Evolutionary conservation across 2,797 vertebrate genomes (phyloP), one percentile per base, ranked within the genome.

Genomic region (Picus viridis): DNA sequence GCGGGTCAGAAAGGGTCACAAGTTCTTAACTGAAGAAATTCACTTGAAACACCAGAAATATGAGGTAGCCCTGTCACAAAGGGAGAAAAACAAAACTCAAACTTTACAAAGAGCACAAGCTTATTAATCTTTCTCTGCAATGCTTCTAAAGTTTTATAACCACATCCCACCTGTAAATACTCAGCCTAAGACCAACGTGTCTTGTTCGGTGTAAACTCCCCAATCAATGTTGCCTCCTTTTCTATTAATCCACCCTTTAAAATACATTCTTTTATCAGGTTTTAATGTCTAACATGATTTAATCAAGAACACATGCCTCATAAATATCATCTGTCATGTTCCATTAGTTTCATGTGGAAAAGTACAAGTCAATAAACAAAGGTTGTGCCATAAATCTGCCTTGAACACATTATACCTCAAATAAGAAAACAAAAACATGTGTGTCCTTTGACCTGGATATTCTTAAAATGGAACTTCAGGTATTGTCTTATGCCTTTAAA

Each of bases 291-390:
- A 97, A 97, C 97, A 97, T 98, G 97, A 98, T 98, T 97, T 98
- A 98, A 98, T 98, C 96, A 88, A 93, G 97, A 98, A 97, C 97
- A 98, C 95, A 98, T 98, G 98, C 96, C 96, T 97, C 97, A 98
- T 98, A 98, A 98, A 98, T 98, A 98, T 98, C 93, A 86, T 97
- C 97, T 98, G 98, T 98, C 98, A 98, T 97, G 97, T 97, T 97
- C 96, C 96, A 98, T 98, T 98, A 98, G 97, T 95, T 98, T 98
- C 97, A 98, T 95, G 94, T 97, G 97, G 96, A 97, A 98, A 97
- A 98, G 97, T 98, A 98, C 97, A 98, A 98, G 97, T 98, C 97
- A 98, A 98, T 98, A 98, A 98, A 98, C 97, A 98, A 98, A 97
- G 97, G 97, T 97, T 98, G 97, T 97, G 97, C 97, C 97, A 98